Conservation (phyloP, 2,113 vertebrate species). For the Falco punctatus region DNA sequence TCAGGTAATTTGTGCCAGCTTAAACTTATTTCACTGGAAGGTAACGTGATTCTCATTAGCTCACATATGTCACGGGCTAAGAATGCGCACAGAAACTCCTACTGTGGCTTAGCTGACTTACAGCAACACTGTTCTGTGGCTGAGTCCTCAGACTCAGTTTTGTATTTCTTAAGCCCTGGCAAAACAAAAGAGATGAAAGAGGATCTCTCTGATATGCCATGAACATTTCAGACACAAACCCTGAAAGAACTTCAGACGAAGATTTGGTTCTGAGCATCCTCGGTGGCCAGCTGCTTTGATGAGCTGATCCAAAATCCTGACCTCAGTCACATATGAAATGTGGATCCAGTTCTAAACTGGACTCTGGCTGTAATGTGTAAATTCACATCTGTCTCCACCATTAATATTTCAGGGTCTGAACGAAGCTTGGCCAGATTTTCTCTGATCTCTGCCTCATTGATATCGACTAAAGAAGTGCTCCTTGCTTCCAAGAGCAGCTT, state of each 20-base stretch:
- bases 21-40: neutral
- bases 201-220: neutral
- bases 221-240: neutral
- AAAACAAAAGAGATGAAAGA: conserved; percentile 28
- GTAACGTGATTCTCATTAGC: conserved; percentile 23
- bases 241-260: neutral
- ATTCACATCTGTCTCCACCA: neutral
- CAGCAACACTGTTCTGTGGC: neutral
- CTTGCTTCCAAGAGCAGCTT: neutral
- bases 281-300: neutral
- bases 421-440: neutral
- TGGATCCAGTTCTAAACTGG: neutral
- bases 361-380: conserved; percentile 16
- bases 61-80: neutral
- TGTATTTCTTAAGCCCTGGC: neutral
- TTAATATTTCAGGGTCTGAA: conserved; percentile 19
- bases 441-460: neutral
- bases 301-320: conserved; percentile 2
- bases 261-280: neutral
- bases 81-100: conserved; percentile 27
- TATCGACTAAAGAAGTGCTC: neutral
- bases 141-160: neutral
- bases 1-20: neutral
- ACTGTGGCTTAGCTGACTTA: conserved; percentile 29
- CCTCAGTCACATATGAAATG: neutral